Evolutionary conservation across 2,113 vertebrate genomes (phyloP), one percentile per base, ranked within the genome.

Genomic region (Podiceps cristatus): DNA sequence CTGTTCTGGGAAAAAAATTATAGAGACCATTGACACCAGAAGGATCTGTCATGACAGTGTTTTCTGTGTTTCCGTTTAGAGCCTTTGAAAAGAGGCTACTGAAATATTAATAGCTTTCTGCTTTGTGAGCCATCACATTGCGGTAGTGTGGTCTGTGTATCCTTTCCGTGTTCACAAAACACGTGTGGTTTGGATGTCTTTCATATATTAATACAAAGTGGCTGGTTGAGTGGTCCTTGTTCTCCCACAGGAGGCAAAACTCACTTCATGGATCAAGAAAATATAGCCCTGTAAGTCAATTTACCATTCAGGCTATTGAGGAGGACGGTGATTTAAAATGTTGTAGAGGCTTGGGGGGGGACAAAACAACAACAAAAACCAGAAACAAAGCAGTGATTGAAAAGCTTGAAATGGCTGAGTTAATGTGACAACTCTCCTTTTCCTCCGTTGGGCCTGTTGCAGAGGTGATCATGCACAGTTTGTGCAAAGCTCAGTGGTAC

Each of bases 21-120:
- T 9, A 11, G 89, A 73, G 42, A 69, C 66, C 45, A 25, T 35
- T 93, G 84, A 79, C 45, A 73, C 37, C n/a, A 76, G 90, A 68
- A 91, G 71, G 55, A 66, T 87, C 59, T 58, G 66, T 90, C 80
- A 23, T n/a, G 52, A 56, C 44, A 18, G 56, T 37, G 33, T 89
- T 91, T 56, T 64, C 56, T 93, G 44, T 0, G 0, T 63, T 96
- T 91, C 68, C 91, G 73, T 85, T 78, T 50, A 62, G 81, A 94
- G 71, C 45, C 55, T 73, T 85, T 90, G 91, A 89, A 83, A 74
- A 93, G 67, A 91, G 71, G 40, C 62, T 69, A 9, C 93, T 96
- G 91, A 96, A 97, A 94, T 94, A 94, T 90, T 91, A 86, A 97
- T 88, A 78, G 52, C 59, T 67, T 80, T 95, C 49, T 29, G 42